Percentiles rank a stretch among this genome's conserved stretches.
Evolutionary conservation across 2,113 vertebrate species (phyloP).

Genomic region (Poicephalus meyeri): DNA sequence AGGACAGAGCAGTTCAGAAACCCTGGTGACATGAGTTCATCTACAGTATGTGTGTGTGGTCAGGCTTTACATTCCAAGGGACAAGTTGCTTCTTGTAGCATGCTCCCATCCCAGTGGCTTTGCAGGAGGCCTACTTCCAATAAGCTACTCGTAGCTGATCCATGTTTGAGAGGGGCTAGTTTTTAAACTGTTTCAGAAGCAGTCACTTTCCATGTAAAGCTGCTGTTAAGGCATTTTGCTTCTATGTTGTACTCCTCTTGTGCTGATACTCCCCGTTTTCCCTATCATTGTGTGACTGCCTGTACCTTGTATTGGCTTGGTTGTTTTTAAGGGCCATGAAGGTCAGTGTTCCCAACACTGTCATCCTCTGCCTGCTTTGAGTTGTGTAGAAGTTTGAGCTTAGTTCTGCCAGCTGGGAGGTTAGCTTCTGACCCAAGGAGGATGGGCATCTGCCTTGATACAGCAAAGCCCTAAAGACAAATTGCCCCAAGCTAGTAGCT

Average conservation of each 20-base stretch:
- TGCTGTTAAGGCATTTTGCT: background rate
- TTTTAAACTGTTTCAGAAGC: background rate
- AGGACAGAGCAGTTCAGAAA: background rate
- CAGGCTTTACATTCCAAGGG: background rate
- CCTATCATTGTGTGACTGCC: background rate
- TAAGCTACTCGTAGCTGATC: background rate
- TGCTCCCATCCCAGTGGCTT: background rate
- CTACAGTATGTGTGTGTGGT: accelerated
- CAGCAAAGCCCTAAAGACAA: background rate
- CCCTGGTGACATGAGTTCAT: background rate
- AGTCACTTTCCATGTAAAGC: background rate
- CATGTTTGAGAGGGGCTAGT: background rate
- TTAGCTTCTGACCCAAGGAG: background rate
- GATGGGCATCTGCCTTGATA: background rate
- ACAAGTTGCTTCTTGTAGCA: background rate
- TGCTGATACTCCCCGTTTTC: background rate
- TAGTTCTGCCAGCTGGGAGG: background rate
- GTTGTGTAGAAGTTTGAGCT: background rate
- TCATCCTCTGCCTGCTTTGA: background rate
- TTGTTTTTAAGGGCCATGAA: background rate
- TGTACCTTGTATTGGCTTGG: background rate
- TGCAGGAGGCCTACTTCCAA: background rate
- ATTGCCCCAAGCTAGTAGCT: background rate
- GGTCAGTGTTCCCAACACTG: background rate
- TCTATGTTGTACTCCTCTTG: background rate